Conservation (phyloP, 2,888 invertebrate species). For the Plagodis dolabraria region DNA sequence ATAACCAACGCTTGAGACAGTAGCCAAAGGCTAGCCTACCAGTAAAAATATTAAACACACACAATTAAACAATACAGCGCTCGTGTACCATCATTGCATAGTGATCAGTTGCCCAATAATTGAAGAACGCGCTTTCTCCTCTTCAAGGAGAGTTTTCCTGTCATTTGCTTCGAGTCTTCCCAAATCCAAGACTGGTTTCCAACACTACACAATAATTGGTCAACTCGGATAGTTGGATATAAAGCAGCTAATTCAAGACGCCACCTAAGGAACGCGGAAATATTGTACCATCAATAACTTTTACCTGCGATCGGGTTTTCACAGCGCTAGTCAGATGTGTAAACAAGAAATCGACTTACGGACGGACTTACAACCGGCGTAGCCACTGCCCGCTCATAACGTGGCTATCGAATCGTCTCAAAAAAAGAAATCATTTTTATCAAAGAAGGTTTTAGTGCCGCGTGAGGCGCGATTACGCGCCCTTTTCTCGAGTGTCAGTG, state of each 20-base stretch:
- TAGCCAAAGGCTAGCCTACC: too few species aligned
- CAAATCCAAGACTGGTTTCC: conserved; percentile 30
- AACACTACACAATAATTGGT: conserved; percentile 39
- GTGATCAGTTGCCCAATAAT: conserved; percentile 15
- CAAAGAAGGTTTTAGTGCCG: conserved; percentile 29
- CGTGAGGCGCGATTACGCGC: conserved; percentile 26
- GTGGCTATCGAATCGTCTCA: conserved; percentile 61
- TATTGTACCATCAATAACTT: conserved; percentile 49
- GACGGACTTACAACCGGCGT: conserved; percentile 67
- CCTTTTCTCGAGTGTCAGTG: conserved; percentile 56
- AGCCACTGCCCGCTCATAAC: conserved; percentile 73
- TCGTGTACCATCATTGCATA: not conserved
- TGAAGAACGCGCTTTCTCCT: conserved; percentile 27
- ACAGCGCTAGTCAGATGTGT: conserved; percentile 35
- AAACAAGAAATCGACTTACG: conserved; percentile 66
- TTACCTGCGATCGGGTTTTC: conserved; percentile 64
- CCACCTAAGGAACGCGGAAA: conserved; percentile 62
- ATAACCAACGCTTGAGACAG: too few species aligned
- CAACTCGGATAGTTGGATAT: conserved; percentile 49
- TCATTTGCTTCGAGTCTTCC: conserved; percentile 24
- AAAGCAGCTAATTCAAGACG: conserved; percentile 66
- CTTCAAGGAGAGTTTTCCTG: conserved; percentile 30
- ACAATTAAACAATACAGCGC: not conserved
- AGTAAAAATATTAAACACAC: too few species aligned
- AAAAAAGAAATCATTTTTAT: conserved; percentile 22